Evolutionary conservation across 2,888 invertebrate species (phyloP).

Genomic region (Diplazon laetatorius): DNA sequence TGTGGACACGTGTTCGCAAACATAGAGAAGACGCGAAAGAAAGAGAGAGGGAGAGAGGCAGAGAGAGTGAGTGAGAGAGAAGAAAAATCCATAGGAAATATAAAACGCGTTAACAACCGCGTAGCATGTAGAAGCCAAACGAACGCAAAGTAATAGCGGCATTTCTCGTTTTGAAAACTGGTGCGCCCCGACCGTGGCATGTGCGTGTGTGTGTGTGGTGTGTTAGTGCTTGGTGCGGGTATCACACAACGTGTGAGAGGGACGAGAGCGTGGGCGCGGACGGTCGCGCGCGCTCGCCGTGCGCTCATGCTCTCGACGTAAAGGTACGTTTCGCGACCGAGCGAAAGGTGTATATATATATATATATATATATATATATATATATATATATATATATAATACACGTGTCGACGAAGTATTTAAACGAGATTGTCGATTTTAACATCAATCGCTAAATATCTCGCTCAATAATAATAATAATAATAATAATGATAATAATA

Average conservation of each 20-base stretch:
- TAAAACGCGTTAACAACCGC: conserved; percentile 2
- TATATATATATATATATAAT: too few relatives aligned
- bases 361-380: too few relatives aligned
- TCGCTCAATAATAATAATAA: too few relatives aligned
- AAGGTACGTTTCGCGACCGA: conserved; percentile 51
- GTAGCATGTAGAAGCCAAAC: conserved; percentile 22
- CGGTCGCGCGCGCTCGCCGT: too few relatives aligned
- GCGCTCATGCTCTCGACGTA: too few relatives aligned
- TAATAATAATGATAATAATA: too few relatives aligned
- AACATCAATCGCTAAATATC: not conserved
- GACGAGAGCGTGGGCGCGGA: conserved; percentile 56
- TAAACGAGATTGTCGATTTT: conserved; percentile 25
- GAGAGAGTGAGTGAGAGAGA: too few relatives aligned
- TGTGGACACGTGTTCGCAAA: too few relatives aligned
- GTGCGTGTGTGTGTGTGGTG: conserved; percentile 9
- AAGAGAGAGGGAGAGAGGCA: too few relatives aligned
- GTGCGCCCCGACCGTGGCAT: conserved; percentile 35
- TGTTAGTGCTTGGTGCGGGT: too few relatives aligned
- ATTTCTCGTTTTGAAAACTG: conserved; percentile 34
- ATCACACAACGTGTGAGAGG: conserved; percentile 44
- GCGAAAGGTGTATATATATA: too few relatives aligned
- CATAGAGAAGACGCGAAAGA: not conserved
- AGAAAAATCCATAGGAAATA: not conserved
- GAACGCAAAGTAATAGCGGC: conserved; percentile 37
- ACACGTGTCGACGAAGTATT: conserved; percentile 27